Evolutionary conservation across 2,888 invertebrate species (phyloP).

Genomic region (Limnephilus rhombicus): DNA sequence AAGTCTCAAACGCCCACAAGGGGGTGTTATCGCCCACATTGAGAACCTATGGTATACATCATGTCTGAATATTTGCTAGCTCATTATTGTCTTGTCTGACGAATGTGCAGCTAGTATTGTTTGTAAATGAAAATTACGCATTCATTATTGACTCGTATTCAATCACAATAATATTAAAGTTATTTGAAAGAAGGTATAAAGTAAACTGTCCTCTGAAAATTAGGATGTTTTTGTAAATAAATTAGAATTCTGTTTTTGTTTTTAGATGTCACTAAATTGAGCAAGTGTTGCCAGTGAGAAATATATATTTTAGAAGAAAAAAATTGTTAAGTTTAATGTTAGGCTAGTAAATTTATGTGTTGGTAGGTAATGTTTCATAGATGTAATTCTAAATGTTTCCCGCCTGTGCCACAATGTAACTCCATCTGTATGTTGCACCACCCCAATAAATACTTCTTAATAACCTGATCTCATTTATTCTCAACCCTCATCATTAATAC

Average conservation of each 20-base stretch:
- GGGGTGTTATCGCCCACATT: too few species aligned
- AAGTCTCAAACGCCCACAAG: too few species aligned
- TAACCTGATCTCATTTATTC: background rate
- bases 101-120: background rate
- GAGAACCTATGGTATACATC: background rate
- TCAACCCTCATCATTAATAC: background rate
- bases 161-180: background rate
- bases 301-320: conserved; percentile 6
- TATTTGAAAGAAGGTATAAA: background rate
- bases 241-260: background rate
- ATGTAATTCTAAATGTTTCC: background rate
- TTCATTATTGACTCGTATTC: background rate
- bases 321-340: conserved; percentile 13
- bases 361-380: conserved; percentile 9
- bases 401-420: conserved; percentile 25
- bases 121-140: background rate
- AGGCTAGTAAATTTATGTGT: conserved; percentile 16
- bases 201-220: background rate
- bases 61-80: background rate
- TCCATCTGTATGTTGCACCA: conserved; percentile 14
- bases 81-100: background rate
- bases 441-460: conserved; percentile 12
- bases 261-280: background rate
- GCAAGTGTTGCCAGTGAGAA: conserved; percentile 12
- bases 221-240: background rate